Conservation (phyloP, 2,113 vertebrate species). For the Channa argus region DNA sequence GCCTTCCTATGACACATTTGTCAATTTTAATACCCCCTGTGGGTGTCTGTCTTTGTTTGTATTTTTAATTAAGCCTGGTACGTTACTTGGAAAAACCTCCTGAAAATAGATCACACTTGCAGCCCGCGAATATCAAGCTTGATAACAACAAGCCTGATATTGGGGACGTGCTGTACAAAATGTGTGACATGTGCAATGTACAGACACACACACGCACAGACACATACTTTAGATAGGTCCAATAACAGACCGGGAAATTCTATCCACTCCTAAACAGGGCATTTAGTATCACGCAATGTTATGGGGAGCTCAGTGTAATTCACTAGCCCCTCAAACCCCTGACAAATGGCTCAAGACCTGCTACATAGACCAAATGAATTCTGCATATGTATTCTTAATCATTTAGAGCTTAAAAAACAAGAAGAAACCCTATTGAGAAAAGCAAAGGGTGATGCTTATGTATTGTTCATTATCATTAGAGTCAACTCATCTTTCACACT, state of each 20-base stretch:
- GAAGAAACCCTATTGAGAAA: not conserved
- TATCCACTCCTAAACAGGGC: constrained; percentile 45
- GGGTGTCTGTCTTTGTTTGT: constrained; percentile 27
- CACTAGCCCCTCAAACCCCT: constrained; percentile 20
- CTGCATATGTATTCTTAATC: not conserved
- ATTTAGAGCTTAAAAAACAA: not conserved
- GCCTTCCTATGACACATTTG: constrained; percentile 12
- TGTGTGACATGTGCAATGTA: constrained; percentile 32
- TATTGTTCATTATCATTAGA: not conserved
- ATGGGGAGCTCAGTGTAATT: not conserved
- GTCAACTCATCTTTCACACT: not conserved
- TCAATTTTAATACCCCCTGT: constrained; percentile 2
- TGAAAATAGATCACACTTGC: constrained; percentile 27
- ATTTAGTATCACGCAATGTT: constrained; percentile 28
- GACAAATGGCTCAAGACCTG: constrained; percentile 8
- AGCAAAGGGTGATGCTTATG: not conserved
- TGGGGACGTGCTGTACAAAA: constrained; percentile 60
- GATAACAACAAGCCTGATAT: constrained; percentile 27
- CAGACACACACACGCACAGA: constrained; percentile 32
- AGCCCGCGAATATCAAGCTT: constrained; percentile 10
- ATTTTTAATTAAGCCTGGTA: constrained; percentile 32
- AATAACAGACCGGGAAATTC: constrained; percentile 53
- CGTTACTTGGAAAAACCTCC: constrained; percentile 47
- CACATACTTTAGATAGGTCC: constrained; percentile 31
- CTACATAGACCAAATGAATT: constrained; percentile 5